phyloP scores from a whole-genome alignment of 2,888 invertebrate genomes.

The Heteromyza rotundicornis region DNA sequence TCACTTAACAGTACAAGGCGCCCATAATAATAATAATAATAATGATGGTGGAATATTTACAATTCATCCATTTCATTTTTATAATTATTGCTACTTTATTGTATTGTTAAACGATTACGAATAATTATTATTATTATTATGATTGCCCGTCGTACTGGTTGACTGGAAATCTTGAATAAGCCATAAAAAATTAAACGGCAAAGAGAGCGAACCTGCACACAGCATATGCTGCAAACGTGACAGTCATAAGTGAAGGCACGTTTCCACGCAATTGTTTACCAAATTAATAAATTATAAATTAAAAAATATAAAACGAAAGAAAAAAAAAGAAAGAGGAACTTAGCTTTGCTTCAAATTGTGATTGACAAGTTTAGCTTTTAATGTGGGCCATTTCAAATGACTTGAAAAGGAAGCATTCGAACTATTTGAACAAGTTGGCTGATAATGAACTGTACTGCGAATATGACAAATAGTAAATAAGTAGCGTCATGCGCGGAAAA shows the following conservation, averaged over 20 bases:
- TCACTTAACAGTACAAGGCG: not conserved
- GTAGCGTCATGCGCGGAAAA: not conserved
- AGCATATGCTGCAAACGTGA: too few relatives aligned
- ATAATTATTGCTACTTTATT: conserved; percentile 61
- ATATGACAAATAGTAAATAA: not conserved
- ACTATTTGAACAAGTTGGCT: not conserved
- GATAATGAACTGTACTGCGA: not conserved
- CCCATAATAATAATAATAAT: conserved; percentile 35
- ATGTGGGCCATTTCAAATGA: not conserved
- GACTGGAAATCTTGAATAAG: conserved; percentile 44
- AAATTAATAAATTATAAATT: too few relatives aligned
- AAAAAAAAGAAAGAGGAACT: too few relatives aligned
- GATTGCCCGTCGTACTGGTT: not conserved
- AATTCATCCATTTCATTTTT: conserved; percentile 49
- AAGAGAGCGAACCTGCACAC: too few relatives aligned
- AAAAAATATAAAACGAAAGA: too few relatives aligned
- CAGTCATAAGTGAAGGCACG: too few relatives aligned
- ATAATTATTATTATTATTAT: conserved; percentile 9
- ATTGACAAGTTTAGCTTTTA: not conserved
- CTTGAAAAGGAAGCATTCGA: conserved; percentile 9
- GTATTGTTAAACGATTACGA: conserved; percentile 57
- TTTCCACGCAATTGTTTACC: too few relatives aligned
- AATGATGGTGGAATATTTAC: conserved; percentile 13
- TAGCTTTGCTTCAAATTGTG: not conserved
- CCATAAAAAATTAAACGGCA: conserved; percentile 19